phyloP scores from a whole-genome alignment of 2,888 invertebrate species.

The Ophioninae sp. region DNA sequence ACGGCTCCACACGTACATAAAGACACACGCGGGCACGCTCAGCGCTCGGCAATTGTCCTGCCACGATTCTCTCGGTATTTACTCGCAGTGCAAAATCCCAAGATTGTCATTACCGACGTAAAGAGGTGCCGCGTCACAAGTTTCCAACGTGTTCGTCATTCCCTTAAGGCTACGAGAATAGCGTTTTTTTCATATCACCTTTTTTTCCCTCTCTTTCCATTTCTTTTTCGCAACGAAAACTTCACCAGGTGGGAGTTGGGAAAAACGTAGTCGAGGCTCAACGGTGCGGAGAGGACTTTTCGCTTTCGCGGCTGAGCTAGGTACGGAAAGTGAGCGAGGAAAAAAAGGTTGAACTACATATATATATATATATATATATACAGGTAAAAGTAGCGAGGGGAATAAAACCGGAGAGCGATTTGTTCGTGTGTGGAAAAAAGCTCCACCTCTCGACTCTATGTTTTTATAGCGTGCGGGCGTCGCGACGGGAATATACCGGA shows the following conservation, averaged over 20 bases:
- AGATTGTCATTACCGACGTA: no score
- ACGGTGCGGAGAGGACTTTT: conserved; percentile 20
- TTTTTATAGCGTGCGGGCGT: conserved; percentile 21
- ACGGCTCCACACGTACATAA: no score
- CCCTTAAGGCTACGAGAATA: neutral
- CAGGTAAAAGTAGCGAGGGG: neutral
- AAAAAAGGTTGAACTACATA: conserved; percentile 15
- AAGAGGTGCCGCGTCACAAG: no score
- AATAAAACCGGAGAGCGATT: conserved; percentile 6
- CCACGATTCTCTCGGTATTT: no score
- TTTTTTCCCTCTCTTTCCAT: neutral
- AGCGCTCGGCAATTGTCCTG: no score
- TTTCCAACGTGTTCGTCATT: no score
- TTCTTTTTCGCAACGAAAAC: conserved; percentile 6
- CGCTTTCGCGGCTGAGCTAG: conserved; percentile 5
- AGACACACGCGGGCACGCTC: no score
- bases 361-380: conserved; percentile 1
- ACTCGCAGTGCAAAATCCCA: no score
- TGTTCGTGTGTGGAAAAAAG: conserved; percentile 32
- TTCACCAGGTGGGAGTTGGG: conserved; percentile 18
- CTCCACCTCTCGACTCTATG: conserved; percentile 6
- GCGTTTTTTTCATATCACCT: conserved; percentile 9
- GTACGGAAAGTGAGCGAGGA: conserved; percentile 16
- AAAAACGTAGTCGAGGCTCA: conserved; percentile 29
- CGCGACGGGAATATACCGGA: conserved; percentile 36